Evolutionary conservation across 2,888 invertebrate species (phyloP), one percentile per base, ranked within the genome.

Genomic region (Ophion slaviceki): DNA sequence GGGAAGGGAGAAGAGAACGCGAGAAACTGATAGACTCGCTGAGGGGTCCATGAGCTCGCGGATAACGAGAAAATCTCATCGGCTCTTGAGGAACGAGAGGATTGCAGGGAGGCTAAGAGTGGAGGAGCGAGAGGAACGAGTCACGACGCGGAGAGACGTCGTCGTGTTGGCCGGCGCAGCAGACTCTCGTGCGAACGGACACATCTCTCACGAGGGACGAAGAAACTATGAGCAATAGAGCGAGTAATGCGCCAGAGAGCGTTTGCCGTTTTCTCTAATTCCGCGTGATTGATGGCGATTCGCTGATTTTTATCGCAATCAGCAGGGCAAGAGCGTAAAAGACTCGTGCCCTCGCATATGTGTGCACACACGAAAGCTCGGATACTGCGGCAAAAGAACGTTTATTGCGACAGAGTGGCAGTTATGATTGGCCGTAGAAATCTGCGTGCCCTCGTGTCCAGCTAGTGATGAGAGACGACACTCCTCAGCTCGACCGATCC

Each of bases 241-340:
- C 68, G 20, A 61, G 67, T 61, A 64, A 20, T 66, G 11, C 45
- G 70, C 62, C 68, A 70, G 20, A 70, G 24, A 53, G 61, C 59
- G 80, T 78, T 86, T 75, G 82, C 88, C 80, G 77, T 92, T 91
- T 90, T 91, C 90, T 92, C 91, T 90, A 90, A 92, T 92, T 92
- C 91, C 86, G 82, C 84, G 87, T 92, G 92, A 92, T 92, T 92
- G 91, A 92, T 92, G 91, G 90, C 89, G 92, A 91, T 90, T 90
- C 89, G 88, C 59, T 87, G 83, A 90, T 89, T 91, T 91, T 92
- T 91, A 79, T 84, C 86, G 32, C 81, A 81, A 71, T 79, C 36
- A 68, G 40, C 66, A 28, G 32, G 57, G 57, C 68, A 64, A 64
- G 20, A 75, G 77, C 71, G 62, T 72, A 36, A 59, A 75, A 66